phyloP scores from a whole-genome alignment of 2,888 invertebrate species.

The Chrysolina haemoptera region DNA sequence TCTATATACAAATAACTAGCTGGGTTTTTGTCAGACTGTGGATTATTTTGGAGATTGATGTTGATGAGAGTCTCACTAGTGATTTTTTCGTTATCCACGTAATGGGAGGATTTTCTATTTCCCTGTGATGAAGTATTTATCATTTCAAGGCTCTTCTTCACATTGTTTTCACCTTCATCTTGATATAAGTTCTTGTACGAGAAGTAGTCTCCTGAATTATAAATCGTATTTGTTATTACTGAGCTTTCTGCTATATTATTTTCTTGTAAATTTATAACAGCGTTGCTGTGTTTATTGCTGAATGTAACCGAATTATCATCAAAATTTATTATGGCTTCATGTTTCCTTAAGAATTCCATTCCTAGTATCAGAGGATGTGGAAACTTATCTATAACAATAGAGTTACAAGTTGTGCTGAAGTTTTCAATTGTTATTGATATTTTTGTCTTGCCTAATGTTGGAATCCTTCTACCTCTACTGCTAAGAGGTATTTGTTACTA shows the following conservation, averaged over 20 bases:
- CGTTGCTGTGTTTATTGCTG: not conserved
- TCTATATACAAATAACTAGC: not conserved
- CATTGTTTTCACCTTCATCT: not conserved
- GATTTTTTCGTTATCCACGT: not conserved
- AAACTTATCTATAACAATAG: slow-evolving; percentile 12
- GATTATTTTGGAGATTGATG: not conserved
- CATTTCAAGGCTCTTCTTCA: not conserved
- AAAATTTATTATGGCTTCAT: slow-evolving; percentile 13
- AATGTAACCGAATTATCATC: not conserved
- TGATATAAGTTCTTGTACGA: not conserved
- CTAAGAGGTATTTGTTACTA: not conserved
- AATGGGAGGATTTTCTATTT: not conserved
- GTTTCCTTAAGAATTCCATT: slow-evolving; percentile 4
- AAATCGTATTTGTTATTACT: not conserved
- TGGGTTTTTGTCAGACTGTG: not conserved
- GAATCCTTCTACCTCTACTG: not conserved
- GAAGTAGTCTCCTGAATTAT: not conserved
- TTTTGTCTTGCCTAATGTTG: not conserved
- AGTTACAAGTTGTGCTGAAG: not conserved
- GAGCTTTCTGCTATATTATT: not conserved
- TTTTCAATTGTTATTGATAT: slow-evolving; percentile 2
- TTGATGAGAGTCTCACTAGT: not conserved
- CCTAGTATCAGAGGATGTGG: slow-evolving; percentile 13
- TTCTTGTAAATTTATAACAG: not conserved
- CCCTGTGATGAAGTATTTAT: not conserved